Base-by-base conservation (phyloP, 2,888 invertebrate genomes). In the Calameuta filiformis region DNA sequence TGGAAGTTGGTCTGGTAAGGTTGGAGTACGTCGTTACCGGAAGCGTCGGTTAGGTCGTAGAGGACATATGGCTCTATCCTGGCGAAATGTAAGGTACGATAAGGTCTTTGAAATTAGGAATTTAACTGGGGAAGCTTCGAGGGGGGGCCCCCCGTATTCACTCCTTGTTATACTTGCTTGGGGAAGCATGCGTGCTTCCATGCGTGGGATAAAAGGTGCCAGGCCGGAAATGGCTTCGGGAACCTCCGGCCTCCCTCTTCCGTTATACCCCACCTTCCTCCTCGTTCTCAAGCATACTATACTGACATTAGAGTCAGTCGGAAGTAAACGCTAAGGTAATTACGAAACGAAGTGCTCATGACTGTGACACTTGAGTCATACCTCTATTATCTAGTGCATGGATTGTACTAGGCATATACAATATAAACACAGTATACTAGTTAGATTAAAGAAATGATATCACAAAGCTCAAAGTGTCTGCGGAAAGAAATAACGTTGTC, bases 251-350 rank as follows among this genome's bases (percentile, higher is more conserved):
- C 73, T 74, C 75, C 78, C 68, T 77, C 40, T 35, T 87, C 85
- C 73, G 74, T 37, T 35, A 30, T 33, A 87, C 82, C 85, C 84
- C 85, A 82, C 84, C 83, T 84, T 81, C 82, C 81, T 79, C 83
- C 83, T 79, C 82, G 83, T 9, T 23, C 9, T 56, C 56, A 56
- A 56, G 15, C 56, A 23, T 56, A 15, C 56, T 23, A 9, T 23
- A 56, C 56, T 23, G 56, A 56, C 56, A 56, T 56, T 56, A 56
- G 23, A 56, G 56, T 56, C 56, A 86, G 83, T 89, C 89, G 89
- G 88, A 90, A 89, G 88, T 89, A 87, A 87, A 85, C 86, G 85
- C 83, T 86, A 86, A 85, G 89, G 87, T 90, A 90, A 90, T 90
- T 90, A 87, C 87, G 85, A 23, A 23, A 56, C 56, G 56, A 56